Percentiles rank a stretch among this genome's conserved stretches.
These are phyloP conservation scores for Molorchus minor DNA, from an alignment of 2,888 invertebrate genomes.

Conservation along the genomic window DNA sequence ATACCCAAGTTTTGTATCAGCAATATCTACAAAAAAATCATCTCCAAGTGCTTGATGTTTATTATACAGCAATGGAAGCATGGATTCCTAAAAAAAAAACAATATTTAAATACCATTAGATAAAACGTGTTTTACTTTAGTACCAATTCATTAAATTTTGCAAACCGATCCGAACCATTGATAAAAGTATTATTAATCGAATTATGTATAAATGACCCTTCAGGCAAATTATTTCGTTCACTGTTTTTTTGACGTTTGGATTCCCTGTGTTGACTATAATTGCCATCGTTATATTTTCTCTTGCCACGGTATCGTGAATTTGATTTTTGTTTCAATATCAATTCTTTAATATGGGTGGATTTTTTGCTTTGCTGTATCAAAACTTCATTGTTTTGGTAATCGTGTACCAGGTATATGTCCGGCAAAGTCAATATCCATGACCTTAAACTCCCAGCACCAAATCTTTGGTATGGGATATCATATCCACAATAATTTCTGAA, in stretches of 20 bases:
- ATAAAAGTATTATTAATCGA: slow-evolving; percentile 43
- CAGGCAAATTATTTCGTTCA: slow-evolving; percentile 34
- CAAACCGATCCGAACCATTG: slow-evolving; percentile 41
- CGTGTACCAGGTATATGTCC: slow-evolving; percentile 46
- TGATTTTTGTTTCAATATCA: slow-evolving; percentile 48
- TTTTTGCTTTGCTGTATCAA: slow-evolving; percentile 49
- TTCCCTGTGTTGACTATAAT: slow-evolving; percentile 1
- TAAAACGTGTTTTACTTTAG: too few relatives aligned
- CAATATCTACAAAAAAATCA: slow-evolving; percentile 53
- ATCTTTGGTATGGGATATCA: slow-evolving; percentile 48
- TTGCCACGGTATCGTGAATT: slow-evolving; percentile 7
- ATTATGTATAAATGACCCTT: slow-evolving; percentile 44
- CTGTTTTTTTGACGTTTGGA: slow-evolving; percentile 29
- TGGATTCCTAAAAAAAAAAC: slow-evolving; percentile 45
- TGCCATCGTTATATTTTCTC: slow-evolving; percentile 19
- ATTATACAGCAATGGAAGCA: slow-evolving; percentile 52
- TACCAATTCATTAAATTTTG: slow-evolving; percentile 49
- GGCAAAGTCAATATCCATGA: slow-evolving; percentile 49
- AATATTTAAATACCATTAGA: neutral
- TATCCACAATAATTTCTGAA: slow-evolving; percentile 46
- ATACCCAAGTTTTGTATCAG: slow-evolving; percentile 52
- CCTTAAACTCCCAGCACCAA: slow-evolving; percentile 44
- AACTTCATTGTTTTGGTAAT: slow-evolving; percentile 44
- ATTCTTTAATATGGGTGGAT: slow-evolving; percentile 46
- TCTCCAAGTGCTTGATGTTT: slow-evolving; percentile 53